Percentiles rank a stretch among this genome's conserved stretches.
Evolutionary conservation across 1,140 invertebrate genomes (phyloP).

Genomic region (Rhysida immarginata): DNA sequence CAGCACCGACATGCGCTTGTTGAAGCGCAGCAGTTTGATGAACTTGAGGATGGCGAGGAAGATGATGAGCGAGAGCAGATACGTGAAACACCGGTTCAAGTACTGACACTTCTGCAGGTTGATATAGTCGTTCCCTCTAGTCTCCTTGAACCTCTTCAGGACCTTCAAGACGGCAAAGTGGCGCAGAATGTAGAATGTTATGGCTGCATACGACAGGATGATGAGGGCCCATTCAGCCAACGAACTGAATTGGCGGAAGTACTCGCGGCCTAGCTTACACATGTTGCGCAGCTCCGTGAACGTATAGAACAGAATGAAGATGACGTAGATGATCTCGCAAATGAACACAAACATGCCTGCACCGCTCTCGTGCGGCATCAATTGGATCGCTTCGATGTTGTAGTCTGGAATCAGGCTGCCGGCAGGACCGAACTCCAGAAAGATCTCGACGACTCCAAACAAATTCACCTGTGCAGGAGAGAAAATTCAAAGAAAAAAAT

Average conservation of each 20-base stretch:
- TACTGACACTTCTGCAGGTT: too few relatives aligned
- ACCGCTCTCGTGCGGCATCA: constrained; percentile 27
- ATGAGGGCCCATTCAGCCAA: constrained; percentile 32
- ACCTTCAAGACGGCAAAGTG: constrained; percentile 25
- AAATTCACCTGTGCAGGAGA: constrained; percentile 35
- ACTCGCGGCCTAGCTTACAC: constrained; percentile 19
- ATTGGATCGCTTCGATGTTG: constrained; percentile 33
- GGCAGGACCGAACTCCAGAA: constrained; percentile 35
- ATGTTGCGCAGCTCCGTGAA: constrained; percentile 26
- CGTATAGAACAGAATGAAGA: constrained; percentile 37
- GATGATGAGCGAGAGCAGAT: constrained; percentile 34
- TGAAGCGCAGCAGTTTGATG: constrained; percentile 37
- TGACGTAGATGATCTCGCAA: constrained; percentile 28
- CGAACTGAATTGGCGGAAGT: constrained; percentile 34
- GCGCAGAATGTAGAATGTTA: constrained; percentile 31
- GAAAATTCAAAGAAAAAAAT: too few relatives aligned
- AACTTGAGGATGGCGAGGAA: constrained; percentile 38
- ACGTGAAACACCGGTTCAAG: too few relatives aligned
- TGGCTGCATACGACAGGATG: constrained; percentile 25
- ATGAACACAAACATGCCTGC: constrained; percentile 25
- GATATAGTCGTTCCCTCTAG: constrained; percentile 36
- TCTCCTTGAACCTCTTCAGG: constrained; percentile 29
- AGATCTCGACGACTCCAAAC: constrained; percentile 34
- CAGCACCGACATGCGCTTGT: constrained; percentile 33
- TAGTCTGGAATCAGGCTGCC: constrained; percentile 35